Evolutionary conservation across 2,888 invertebrate species (phyloP), one percentile per base, ranked within the genome.

Genomic region (Aphodius sticticus): DNA sequence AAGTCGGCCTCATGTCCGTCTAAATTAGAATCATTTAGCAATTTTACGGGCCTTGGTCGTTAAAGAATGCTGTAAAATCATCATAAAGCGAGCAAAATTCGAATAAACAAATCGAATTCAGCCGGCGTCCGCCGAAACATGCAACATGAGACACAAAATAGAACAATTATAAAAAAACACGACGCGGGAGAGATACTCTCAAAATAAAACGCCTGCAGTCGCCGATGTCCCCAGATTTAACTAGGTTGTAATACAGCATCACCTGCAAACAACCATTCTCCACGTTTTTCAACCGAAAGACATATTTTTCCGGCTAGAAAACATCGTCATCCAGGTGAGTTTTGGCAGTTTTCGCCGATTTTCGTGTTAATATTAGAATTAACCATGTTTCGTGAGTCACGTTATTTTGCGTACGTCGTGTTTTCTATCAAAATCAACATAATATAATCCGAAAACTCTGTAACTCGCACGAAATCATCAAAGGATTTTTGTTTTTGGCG

Each of bases 171-270:
- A 83, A 84, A 86, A 26, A 84, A 85, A 85, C 84, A 78, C 86
- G 86, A 87, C 86, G 89, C 89, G 88, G 88, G 89, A 89, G 89
- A 89, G 89, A 88, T 87, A 87, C 87, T 87, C 88, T 88, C 85
- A 89, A 89, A 89, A 89, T 89, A 89, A 89, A 89, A 89, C 89
- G 84, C 84, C 85, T 86, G 86, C 88, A 88, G 87, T 87, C 85
- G 36, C 84, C 88, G 87, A 87, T 88, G 88, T 89, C 88, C 88
- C 88, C 87, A 86, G 88, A 88, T 87, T 87, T 86, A 85, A 86
- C 12, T 53, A 74, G 35, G 82, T 83, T 82, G 84, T 83, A 83
- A 83, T 83, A 83, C 83, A 82, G 84, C 83, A 83, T 86, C 86
- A 87, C 87, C 88, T 87, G 86, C 85, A 83, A 84, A 82, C 84